Evolutionary conservation across 2,113 vertebrate genomes (phyloP).

Genomic region (Zapornia atra): DNA sequence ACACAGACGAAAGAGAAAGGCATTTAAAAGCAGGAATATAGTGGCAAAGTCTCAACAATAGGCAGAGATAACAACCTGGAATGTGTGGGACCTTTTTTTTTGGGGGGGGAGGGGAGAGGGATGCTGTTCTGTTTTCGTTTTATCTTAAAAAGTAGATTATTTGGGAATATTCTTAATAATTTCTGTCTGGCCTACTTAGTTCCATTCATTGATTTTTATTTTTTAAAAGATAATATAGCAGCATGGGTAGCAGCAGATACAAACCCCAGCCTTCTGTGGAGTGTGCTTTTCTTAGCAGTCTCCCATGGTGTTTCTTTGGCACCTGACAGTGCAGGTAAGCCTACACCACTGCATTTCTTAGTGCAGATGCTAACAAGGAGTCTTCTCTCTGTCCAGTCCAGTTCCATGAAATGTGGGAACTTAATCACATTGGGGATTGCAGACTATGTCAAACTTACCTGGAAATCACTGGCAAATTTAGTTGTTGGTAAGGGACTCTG

Average conservation of each 20-base stretch:
- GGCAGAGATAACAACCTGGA: background rate
- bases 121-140: background rate
- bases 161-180: constrained; percentile 5
- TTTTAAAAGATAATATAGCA: background rate
- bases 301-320: background rate
- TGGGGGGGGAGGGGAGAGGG: no score
- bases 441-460: background rate
- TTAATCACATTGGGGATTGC: background rate
- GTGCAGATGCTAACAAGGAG: background rate
- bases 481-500: background rate
- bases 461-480: background rate
- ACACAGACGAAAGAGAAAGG: background rate
- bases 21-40: background rate
- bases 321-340: background rate
- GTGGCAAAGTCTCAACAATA: background rate
- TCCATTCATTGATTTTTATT: background rate
- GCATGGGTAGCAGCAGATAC: background rate
- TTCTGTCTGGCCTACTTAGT: background rate
- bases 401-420: background rate
- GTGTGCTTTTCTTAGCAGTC: background rate
- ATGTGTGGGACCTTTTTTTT: background rate
- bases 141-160: background rate
- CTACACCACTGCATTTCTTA: background rate
- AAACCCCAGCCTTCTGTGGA: background rate
- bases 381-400: background rate